Evolutionary conservation across 2,888 invertebrate species (phyloP), one percentile per base, ranked within the genome.

Genomic region (Philereme transversata): DNA sequence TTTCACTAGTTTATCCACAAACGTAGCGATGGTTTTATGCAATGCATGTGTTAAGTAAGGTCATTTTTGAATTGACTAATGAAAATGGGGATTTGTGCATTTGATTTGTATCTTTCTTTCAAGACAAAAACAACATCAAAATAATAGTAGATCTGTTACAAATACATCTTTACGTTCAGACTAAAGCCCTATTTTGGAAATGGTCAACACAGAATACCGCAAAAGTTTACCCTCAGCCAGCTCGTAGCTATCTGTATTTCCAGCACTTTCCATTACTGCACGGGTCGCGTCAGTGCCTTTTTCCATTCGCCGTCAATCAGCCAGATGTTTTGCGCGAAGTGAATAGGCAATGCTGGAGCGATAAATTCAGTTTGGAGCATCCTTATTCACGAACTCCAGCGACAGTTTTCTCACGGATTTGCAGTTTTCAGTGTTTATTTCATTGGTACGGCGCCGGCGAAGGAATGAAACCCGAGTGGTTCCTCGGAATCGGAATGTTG

Each of bases 331-430:
- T 77, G 75, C 78, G 77, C 79, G 85, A 79, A 86, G 85, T 87
- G 90, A 88, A 91, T 90, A 87, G 88, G 83, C 88, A 88, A 88
- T 88, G 86, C 78, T 43, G 83, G 83, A 80, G 88, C 79, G 90
- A 91, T 91, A 90, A 91, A 90, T 88, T 89, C 88, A 83, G 88
- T 87, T 87, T 84, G 82, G 77, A 45, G 35, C 51, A 48, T 34
- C 53, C 62, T n/a, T 62, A 62, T 57, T 62, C 62, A 44, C 41
- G 4, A 58, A 52, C 43, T 11, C 38, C 34, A 7, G 44, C 5
- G 36, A 5, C 10, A n/a, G 34, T 57, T 41, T 22, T 45, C n/a
- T 38, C 4, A 5, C 8, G 7, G 34, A 5, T 35, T 22, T 0
- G 9, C 33, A 47, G 7, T 4, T 9, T 46, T 38, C 48, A 35